A percentile compares a stretch with the other conserved stretches of the same genome.
These are phyloP conservation scores for Andrena dorsata DNA, from an alignment of 2,888 invertebrate species.

Conservation along the genomic window DNA sequence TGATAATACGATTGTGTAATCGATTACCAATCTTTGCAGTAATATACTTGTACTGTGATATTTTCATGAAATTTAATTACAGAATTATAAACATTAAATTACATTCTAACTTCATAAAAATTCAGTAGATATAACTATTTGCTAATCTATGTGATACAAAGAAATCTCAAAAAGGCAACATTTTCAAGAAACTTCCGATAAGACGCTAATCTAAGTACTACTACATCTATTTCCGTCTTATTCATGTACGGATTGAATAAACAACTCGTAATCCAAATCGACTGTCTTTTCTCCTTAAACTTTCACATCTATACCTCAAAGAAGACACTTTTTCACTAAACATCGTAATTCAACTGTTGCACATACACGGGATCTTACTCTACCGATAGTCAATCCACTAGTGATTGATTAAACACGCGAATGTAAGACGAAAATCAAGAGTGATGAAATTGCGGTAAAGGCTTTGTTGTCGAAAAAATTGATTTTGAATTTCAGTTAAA, in stretches of 20 bases:
- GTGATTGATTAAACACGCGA: too few species aligned
- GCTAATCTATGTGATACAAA: neutral
- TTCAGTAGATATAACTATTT: neutral
- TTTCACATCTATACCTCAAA: too few species aligned
- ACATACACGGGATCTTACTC: too few species aligned
- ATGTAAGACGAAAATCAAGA: too few species aligned
- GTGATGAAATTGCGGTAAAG: too few species aligned
- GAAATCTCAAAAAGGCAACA: neutral
- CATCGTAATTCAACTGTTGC: too few species aligned
- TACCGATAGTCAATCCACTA: too few species aligned
- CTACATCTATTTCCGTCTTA: neutral
- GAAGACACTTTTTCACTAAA: too few species aligned
- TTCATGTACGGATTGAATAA: neutral
- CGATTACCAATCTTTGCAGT: neutral
- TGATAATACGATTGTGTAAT: neutral
- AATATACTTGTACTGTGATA: neutral
- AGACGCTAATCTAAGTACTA: neutral
- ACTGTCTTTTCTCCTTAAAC: too few species aligned
- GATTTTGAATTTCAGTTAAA: too few species aligned
- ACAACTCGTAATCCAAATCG: too few species aligned
- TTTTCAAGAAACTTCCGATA: constrained; percentile 4
- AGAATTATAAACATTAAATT: neutral
- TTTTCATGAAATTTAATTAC: neutral
- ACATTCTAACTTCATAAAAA: neutral
- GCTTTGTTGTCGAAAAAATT: too few species aligned